Evolutionary conservation across 2,113 vertebrate genomes (phyloP), one percentile per base, ranked within the genome.

Genomic region (Protobothrops mucrosquamatus): DNA sequence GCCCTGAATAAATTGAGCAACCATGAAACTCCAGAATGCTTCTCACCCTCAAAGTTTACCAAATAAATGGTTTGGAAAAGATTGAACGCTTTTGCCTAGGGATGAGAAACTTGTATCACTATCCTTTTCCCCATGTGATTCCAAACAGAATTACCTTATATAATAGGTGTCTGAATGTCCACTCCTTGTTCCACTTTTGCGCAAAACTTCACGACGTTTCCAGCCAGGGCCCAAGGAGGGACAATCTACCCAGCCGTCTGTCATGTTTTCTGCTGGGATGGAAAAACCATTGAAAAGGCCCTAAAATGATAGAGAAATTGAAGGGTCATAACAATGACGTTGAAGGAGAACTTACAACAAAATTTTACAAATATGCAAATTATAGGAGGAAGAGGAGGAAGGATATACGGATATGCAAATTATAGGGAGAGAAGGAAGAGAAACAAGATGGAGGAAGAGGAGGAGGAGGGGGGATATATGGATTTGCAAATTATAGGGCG

Each of bases 91-190:
- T 81, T 81, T 81, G 46, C 4, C 59, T 52, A 90, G 29, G 15
- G 51, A 39, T 54, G n/a, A 91, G 34, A 11, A 52, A 23, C 15
- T 85, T 6, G 3, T 51, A n/a, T 7, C 10, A n/a, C 1, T 64
- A 89, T 74, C 26, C 52, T 51, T 39, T 59, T 51, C 48, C 89
- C 69, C 48, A 85, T 39, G 1, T 24, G 43, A 43, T 2, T 9
- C n/a, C 2, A 59, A 46, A 56, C 0, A 7, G 20, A 26, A 51
- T 26, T 98, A 99, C 98, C 98, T 98, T 92, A 98, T 94, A 90
- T 99, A 99, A 95, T 99, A 99, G 2, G 98, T 98, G 96, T 99
- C 98, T 85, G 97, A 98, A 59, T 98, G 98, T 74, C 98, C 98
- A 14, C 98, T 95, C 87, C 98, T 98, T 7, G 95, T 96, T 22